Evolutionary conservation across 2,797 vertebrate genomes (phyloP).

Genomic region (Lutra lutra): DNA sequence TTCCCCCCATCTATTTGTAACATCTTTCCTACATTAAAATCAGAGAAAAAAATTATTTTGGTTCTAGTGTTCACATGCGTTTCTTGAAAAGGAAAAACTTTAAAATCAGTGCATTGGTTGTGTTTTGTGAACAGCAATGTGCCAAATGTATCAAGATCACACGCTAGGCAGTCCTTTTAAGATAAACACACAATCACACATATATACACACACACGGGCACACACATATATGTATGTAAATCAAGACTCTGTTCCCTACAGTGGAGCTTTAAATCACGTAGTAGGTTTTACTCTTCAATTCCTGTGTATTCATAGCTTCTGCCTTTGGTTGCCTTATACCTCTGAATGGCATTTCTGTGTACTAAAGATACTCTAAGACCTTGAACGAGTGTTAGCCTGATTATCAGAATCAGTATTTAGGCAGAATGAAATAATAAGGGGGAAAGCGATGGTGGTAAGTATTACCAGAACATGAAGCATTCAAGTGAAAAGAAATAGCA

Average conservation of each 20-base stretch:
- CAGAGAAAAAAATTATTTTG: conserved; percentile 34
- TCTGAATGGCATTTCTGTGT: neutral
- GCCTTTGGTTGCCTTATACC: neutral
- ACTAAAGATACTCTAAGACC: neutral
- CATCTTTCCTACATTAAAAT: conserved; percentile 20
- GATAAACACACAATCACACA: neutral
- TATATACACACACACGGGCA: neutral
- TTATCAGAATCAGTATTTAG: conserved; percentile 43
- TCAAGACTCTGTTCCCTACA: conserved; percentile 29
- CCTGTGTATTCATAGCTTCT: neutral
- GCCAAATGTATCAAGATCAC: neutral
- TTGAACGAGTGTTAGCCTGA: conserved; percentile 5
- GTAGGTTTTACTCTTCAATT: conserved; percentile 43
- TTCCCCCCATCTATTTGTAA: neutral
- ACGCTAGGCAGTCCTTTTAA: neutral
- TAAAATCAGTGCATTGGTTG: neutral
- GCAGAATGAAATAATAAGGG: conserved; percentile 5
- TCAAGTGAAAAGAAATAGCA: neutral
- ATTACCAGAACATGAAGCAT: neutral
- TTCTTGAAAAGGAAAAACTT: conserved; percentile 46
- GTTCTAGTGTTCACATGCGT: neutral
- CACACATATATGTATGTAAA: neutral
- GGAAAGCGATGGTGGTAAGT: conserved; percentile 51
- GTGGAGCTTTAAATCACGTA: neutral
- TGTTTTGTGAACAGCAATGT: conserved; percentile 18